Conservation (phyloP, 2,888 invertebrate genomes). For the Drosophila atroscutellata region DNA sequence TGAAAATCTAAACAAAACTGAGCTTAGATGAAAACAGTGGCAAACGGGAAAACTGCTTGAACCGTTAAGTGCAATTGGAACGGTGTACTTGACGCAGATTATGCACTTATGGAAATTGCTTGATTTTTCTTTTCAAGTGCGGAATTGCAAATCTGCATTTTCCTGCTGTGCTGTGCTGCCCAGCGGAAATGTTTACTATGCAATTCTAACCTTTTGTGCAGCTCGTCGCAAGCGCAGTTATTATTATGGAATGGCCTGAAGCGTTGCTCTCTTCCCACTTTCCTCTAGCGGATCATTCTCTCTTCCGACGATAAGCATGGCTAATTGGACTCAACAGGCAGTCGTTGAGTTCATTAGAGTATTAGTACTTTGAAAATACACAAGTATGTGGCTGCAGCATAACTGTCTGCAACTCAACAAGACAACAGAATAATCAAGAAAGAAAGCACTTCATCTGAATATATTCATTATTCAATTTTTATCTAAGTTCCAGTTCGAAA, state of each 20-base stretch:
- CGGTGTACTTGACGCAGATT: constrained; percentile 22
- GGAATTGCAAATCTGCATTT: constrained; percentile 42
- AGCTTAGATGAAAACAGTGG: constrained; percentile 17
- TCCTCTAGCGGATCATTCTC: not conserved
- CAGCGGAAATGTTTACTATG: constrained; percentile 57
- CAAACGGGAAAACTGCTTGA: constrained; percentile 43
- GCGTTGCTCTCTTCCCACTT: not conserved
- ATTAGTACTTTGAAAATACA: not conserved
- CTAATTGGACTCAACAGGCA: constrained; percentile 6
- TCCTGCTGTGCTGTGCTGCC: constrained; percentile 22
- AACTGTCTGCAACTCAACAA: not conserved
- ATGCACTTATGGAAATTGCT: constrained; percentile 52
- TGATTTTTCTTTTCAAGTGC: constrained; percentile 39
- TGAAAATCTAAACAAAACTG: constrained; percentile 3
- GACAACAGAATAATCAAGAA: not conserved
- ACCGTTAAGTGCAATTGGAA: constrained; percentile 44
- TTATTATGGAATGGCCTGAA: not conserved
- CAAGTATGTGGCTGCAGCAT: not conserved
- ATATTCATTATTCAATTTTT: not conserved
- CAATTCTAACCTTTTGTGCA: constrained; percentile 36
- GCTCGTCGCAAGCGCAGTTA: constrained; percentile 22
- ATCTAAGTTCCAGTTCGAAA: not conserved
- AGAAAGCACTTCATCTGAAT: not conserved
- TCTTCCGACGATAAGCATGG: not conserved
- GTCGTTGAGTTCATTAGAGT: not conserved